These are phyloP conservation scores for Natrix natrix DNA, from an alignment of 2,797 vertebrate species.

Conservation along the genomic window DNA sequence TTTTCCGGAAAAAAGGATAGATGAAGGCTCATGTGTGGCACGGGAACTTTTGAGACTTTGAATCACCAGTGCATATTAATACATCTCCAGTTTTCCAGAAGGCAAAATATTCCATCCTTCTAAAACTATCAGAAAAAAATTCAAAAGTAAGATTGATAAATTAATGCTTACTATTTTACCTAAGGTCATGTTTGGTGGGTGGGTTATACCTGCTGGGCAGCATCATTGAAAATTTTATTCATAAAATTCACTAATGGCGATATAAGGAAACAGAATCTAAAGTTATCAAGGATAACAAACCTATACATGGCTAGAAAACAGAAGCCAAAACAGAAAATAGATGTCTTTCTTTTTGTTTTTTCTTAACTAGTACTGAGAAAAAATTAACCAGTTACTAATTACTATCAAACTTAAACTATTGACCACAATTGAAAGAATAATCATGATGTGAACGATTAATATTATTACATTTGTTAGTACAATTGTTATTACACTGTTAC, in stretches of 20 bases:
- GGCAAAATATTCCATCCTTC: neutral
- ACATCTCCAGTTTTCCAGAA: neutral
- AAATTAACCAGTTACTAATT: too few relatives aligned
- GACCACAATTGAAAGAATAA: too few relatives aligned
- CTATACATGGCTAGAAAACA: neutral
- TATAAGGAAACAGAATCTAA: neutral
- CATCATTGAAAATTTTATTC: neutral
- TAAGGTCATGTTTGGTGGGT: neutral
- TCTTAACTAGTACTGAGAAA: too few relatives aligned
- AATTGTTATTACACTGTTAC: too few relatives aligned
- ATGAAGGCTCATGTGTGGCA: neutral
- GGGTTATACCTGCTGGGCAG: neutral
- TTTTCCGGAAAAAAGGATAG: neutral
- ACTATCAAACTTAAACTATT: too few relatives aligned
- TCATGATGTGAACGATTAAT: too few relatives aligned
- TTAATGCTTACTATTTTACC: neutral
- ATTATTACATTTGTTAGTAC: too few relatives aligned
- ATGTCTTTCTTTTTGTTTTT: too few relatives aligned
- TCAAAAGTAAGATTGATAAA: neutral
- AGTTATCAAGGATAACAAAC: neutral
- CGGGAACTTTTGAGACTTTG: neutral
- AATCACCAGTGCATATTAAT: neutral
- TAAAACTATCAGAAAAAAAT: neutral
- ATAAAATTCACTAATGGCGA: neutral
- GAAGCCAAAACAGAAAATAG: too few relatives aligned